These are phyloP conservation scores for Dicrostonyx torquatus DNA, from an alignment of 2,797 vertebrate species.

Conservation along the genomic window DNA sequence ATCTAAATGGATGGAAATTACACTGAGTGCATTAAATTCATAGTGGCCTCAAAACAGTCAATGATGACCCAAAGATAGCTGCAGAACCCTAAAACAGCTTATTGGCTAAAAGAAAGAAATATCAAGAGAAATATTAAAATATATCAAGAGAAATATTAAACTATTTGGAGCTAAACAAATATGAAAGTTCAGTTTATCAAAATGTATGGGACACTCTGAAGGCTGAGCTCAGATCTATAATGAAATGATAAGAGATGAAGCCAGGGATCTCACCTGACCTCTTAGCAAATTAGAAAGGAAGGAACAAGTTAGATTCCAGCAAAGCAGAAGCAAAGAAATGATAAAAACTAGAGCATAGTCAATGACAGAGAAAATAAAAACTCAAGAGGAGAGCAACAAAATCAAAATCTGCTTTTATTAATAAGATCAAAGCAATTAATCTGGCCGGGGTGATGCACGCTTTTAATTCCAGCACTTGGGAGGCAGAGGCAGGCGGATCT, in stretches of 20 bases:
- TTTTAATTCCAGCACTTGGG: background rate
- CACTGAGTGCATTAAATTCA: background rate
- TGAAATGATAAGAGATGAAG: background rate
- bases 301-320: background rate
- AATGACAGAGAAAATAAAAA: background rate
- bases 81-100: background rate
- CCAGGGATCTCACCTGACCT: background rate
- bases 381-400: background rate
- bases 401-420: background rate
- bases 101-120: background rate
- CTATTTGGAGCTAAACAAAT: background rate
- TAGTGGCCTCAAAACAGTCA: background rate
- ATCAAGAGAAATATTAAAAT: background rate
- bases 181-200: background rate
- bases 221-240: background rate
- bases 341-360: background rate
- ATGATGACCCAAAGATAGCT: background rate
- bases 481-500: background rate
- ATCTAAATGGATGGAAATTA: background rate
- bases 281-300: background rate
- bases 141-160: background rate
- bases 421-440: background rate
- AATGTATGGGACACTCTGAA: too few species aligned
- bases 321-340: background rate
- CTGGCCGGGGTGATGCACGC: rapidly evolving